Percentiles rank a stretch among this genome's conserved stretches.
These are phyloP conservation scores for Chrysemys picta DNA, from an alignment of 2,113 vertebrate species.

Conservation along the genomic window DNA sequence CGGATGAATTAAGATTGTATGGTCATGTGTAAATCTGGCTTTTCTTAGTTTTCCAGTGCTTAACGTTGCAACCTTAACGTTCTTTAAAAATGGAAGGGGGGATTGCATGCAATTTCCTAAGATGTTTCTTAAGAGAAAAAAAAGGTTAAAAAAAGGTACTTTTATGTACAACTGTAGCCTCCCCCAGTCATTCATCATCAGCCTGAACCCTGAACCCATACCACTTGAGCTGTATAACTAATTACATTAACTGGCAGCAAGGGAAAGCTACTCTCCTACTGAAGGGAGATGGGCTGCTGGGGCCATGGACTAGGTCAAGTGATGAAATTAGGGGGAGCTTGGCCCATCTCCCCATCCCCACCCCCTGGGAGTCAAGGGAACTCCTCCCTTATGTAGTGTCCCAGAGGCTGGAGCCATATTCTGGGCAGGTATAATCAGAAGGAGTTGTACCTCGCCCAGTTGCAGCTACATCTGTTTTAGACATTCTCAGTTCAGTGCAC, in stretches of 20 bases:
- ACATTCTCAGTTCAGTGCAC: not conserved
- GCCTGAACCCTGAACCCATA: slow-evolving; percentile 9
- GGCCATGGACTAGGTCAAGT: not conserved
- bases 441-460: rapidly evolving
- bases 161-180: not conserved
- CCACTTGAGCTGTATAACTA: not conserved
- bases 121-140: slow-evolving; percentile 52
- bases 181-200: slow-evolving; percentile 52
- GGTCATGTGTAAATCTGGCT: slow-evolving; percentile 1
- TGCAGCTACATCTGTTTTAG: not conserved
- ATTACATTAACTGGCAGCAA: not conserved
- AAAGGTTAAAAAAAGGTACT: slow-evolving; percentile 27
- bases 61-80: slow-evolving; percentile 32
- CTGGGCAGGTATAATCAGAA: not conserved
- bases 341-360: not conserved
- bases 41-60: slow-evolving; percentile 7
- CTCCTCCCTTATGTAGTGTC: not conserved
- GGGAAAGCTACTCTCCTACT: not conserved
- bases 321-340: not conserved
- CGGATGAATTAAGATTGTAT: not conserved
- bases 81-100: slow-evolving; percentile 50
- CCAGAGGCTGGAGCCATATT: not conserved
- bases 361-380: not conserved
- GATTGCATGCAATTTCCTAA: slow-evolving; percentile 52
- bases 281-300: not conserved